phyloP scores from a whole-genome alignment of 2,888 invertebrate species.

The Chromoteleia sp. region DNA sequence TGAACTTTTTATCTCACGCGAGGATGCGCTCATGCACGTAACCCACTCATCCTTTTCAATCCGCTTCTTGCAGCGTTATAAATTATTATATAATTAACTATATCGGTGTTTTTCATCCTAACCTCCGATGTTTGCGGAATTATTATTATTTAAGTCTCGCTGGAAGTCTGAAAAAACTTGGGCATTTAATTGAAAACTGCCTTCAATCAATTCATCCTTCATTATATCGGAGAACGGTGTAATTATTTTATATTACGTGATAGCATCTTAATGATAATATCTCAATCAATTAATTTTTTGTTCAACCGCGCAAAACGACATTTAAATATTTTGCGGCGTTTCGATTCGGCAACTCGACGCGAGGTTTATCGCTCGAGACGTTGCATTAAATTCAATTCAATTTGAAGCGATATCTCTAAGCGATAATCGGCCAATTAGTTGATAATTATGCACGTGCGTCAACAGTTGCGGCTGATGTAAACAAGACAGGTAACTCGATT shows the following conservation, averaged over 20 bases:
- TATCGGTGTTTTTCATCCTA: slow-evolving; percentile 32
- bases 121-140: slow-evolving; percentile 31
- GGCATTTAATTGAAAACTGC: slow-evolving; percentile 48
- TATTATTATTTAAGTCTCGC: slow-evolving; percentile 44
- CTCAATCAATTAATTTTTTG: slow-evolving; percentile 49
- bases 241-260: slow-evolving; percentile 60
- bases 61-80: slow-evolving; percentile 46
- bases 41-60: slow-evolving; percentile 27
- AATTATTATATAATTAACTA: slow-evolving; percentile 50
- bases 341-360: no score
- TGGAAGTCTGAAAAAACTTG: slow-evolving; percentile 25
- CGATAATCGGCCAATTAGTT: slow-evolving; percentile 38
- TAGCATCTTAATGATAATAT: slow-evolving; percentile 58
- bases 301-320: background rate
- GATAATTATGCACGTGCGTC: slow-evolving; percentile 52
- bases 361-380: slow-evolving; percentile 1
- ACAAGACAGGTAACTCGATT: slow-evolving; percentile 45
- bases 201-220: slow-evolving; percentile 36
- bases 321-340: background rate
- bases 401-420: slow-evolving; percentile 2
- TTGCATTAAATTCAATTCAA: slow-evolving; percentile 14
- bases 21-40: slow-evolving; percentile 7
- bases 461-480: slow-evolving; percentile 39
- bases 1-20: slow-evolving; percentile 34
- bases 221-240: slow-evolving; percentile 34